Conservation (phyloP, 1,140 invertebrate genomes). For the Drosophila azteca region DNA sequence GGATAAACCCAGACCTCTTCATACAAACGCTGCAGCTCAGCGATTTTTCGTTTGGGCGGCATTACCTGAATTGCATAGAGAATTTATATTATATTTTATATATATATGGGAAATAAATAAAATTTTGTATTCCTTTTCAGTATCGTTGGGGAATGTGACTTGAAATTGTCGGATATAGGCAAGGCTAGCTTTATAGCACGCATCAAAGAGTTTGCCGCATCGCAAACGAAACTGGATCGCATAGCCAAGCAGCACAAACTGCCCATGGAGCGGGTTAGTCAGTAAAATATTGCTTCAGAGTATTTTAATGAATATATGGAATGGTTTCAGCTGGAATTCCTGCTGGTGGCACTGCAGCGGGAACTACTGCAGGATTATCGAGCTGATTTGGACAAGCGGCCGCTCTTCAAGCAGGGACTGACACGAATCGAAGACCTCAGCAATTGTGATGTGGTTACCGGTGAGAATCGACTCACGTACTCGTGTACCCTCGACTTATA, state of each 20-base stretch:
- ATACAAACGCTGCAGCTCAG: conserved; percentile 36
- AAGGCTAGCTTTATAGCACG: conserved; percentile 84
- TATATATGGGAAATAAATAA: conserved; percentile 1
- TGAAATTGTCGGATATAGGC: conserved; percentile 84
- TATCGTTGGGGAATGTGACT: conserved; percentile 84
- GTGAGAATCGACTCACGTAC: conserved; percentile 10
- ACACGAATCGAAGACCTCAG: conserved; percentile 86
- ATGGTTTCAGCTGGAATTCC: conserved; percentile 85
- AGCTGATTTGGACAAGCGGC: conserved; percentile 85
- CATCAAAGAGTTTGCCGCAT: conserved; percentile 75
- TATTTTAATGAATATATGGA: neutral
- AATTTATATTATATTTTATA: conserved; percentile 24
- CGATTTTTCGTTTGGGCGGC: conserved; percentile 21
- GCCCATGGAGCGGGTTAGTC: conserved; percentile 84
- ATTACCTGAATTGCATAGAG: conserved; percentile 18
- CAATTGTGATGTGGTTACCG: conserved; percentile 85
- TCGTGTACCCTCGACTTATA: neutral
- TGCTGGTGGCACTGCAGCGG: conserved; percentile 87
- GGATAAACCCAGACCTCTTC: conserved; percentile 56
- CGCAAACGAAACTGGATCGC: conserved; percentile 39
- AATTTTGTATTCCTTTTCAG: conserved; percentile 27
- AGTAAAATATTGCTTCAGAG: neutral
- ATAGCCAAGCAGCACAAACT: conserved; percentile 84
- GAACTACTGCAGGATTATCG: conserved; percentile 89
- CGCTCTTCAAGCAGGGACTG: conserved; percentile 88